These are phyloP conservation scores for Ochropacha duplaris DNA, from an alignment of 2,888 invertebrate species.

Conservation along the genomic window DNA sequence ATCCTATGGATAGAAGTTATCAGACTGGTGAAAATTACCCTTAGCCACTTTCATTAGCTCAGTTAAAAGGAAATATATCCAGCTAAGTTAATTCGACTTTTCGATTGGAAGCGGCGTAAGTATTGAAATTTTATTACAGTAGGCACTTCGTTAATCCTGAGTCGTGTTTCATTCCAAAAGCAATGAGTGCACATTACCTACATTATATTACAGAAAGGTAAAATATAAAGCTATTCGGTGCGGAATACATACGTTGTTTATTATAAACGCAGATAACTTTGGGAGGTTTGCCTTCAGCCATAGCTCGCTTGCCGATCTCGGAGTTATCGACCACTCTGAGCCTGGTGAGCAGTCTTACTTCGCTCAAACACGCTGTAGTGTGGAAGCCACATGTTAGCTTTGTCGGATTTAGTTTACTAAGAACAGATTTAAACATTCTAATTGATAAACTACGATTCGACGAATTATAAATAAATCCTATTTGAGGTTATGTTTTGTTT, in stretches of 20 bases:
- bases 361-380: slow-evolving; percentile 82
- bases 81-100: no score
- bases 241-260: slow-evolving; percentile 83
- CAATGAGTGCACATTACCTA: no score
- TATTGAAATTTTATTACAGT: no score
- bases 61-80: no score
- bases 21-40: no score
- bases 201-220: neutral
- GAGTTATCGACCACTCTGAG: slow-evolving; percentile 98
- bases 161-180: no score
- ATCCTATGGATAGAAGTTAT: no score
- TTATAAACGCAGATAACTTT: slow-evolving; percentile 97
- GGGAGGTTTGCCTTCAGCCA: slow-evolving; percentile 97
- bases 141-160: no score
- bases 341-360: slow-evolving; percentile 89
- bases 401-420: slow-evolving; percentile 43
- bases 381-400: slow-evolving; percentile 73
- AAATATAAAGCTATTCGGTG: no score
- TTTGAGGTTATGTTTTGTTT: slow-evolving; percentile 24
- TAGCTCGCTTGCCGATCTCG: slow-evolving; percentile 95
- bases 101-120: no score
- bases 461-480: slow-evolving; percentile 7
- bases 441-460: slow-evolving; percentile 6
- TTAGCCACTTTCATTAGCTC: no score
- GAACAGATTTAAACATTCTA: slow-evolving; percentile 61